phyloP scores from a whole-genome alignment of 1,140 invertebrate species.

The Portunus trituberculatus region DNA sequence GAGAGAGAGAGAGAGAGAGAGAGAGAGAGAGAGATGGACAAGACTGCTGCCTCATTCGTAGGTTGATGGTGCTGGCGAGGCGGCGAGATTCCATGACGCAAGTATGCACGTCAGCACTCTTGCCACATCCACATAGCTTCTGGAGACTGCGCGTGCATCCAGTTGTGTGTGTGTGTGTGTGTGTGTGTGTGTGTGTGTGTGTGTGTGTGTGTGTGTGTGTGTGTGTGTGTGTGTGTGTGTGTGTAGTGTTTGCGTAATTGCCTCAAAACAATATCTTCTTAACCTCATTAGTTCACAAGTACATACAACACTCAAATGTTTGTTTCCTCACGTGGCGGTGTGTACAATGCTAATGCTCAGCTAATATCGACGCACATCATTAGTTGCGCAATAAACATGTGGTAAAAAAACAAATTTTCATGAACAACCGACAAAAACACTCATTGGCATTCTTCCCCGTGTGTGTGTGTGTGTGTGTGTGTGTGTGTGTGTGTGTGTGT shows the following conservation, averaged over 20 bases:
- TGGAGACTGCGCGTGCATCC: too few species aligned
- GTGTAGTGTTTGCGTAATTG: background rate
- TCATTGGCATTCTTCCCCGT: background rate
- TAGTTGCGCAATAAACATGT: too few species aligned
- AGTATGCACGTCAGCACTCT: background rate
- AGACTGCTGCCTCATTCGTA: background rate
- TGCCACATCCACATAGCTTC: too few species aligned
- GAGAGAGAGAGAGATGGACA: background rate
- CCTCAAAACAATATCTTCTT: too few species aligned
- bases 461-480: slow-evolving; percentile 18
- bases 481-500: slow-evolving; percentile 26
- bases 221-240: background rate
- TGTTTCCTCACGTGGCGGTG: too few species aligned
- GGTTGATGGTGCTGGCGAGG: background rate
- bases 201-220: slow-evolving; percentile 14
- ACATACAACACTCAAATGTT: too few species aligned
- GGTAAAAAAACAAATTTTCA: too few species aligned
- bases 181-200: slow-evolving; percentile 35
- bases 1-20: slow-evolving; percentile 23
- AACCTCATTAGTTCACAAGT: too few species aligned
- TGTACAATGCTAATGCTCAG: too few species aligned
- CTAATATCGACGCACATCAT: too few species aligned
- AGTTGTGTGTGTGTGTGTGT: slow-evolving; percentile 28
- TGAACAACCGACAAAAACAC: too few species aligned
- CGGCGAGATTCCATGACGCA: slow-evolving; percentile 16